phyloP scores from a whole-genome alignment of 2,888 invertebrate genomes.

The Polydrusus tereticollis region DNA sequence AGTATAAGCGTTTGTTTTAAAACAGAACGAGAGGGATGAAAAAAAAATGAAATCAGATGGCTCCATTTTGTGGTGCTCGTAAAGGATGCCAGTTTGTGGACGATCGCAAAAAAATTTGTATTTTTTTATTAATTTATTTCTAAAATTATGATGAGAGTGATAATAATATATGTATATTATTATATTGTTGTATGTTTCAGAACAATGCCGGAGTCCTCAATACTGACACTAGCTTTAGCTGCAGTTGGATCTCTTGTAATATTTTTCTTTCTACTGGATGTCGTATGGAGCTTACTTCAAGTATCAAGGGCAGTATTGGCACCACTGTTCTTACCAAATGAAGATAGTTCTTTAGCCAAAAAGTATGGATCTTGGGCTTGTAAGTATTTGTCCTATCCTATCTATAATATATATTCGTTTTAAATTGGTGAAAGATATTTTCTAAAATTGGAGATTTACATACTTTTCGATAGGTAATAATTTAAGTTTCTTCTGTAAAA shows the following conservation, averaged over 20 bases:
- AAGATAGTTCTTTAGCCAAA: conserved; percentile 72
- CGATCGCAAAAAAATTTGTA: no score
- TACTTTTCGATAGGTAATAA: no score
- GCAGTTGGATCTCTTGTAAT: conserved; percentile 20
- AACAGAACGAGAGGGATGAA: no score
- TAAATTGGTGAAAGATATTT: no score
- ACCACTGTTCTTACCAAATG: conserved; percentile 76
- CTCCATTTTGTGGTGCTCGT: no score
- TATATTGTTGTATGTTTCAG: background rate
- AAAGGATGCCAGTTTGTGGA: no score
- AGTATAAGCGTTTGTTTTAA: no score
- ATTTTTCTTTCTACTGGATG: conserved; percentile 25
- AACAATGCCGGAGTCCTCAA: background rate
- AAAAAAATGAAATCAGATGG: no score
- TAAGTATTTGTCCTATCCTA: conserved; percentile 67
- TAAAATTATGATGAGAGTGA: background rate
- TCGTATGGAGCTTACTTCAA: conserved; percentile 67
- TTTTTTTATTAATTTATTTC: background rate
- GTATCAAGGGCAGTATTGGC: conserved; percentile 73
- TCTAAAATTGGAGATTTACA: no score
- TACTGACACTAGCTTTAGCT: conserved; percentile 2
- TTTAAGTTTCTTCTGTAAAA: no score
- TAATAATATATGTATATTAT: background rate
- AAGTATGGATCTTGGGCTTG: conserved; percentile 91
- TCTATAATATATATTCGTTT: no score